phyloP scores from a whole-genome alignment of 2,113 vertebrate species.

The Misgurnus mizolepis region DNA sequence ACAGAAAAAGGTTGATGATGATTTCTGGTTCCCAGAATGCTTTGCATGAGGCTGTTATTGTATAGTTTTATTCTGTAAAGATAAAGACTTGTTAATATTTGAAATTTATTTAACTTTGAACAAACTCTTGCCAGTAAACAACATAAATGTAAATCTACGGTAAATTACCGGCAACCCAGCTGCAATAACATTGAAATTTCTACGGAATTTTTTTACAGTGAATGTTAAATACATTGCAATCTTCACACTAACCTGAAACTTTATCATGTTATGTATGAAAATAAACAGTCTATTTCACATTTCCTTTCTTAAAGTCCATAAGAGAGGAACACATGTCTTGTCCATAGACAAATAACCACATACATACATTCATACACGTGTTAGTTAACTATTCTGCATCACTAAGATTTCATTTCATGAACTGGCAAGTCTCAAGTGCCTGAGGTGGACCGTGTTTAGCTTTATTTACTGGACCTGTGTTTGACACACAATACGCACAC shows the following conservation, averaged over 20 bases:
- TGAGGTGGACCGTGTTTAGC: neutral
- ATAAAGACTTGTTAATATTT: too few species aligned
- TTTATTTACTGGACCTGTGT: neutral
- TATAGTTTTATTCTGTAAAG: too few species aligned
- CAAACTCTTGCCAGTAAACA: too few species aligned
- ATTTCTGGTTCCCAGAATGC: too few species aligned
- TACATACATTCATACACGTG: neutral
- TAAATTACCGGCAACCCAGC: too few species aligned
- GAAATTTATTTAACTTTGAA: too few species aligned
- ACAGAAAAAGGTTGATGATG: too few species aligned
- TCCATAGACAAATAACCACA: neutral
- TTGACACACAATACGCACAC: slow-evolving; percentile 17
- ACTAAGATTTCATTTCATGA: slow-evolving; percentile 11
- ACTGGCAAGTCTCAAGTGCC: slow-evolving; percentile 36
- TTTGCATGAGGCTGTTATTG: too few species aligned
- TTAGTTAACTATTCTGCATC: neutral
- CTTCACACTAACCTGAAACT: neutral
- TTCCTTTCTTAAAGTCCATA: too few species aligned
- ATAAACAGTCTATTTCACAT: neutral
- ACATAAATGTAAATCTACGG: too few species aligned
- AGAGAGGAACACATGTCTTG: too few species aligned
- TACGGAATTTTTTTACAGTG: neutral
- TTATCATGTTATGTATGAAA: neutral
- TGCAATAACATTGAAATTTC: too few species aligned
- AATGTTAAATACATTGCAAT: neutral